Conservation (phyloP, 2,888 invertebrate species). For the Napeogenes inachia region DNA sequence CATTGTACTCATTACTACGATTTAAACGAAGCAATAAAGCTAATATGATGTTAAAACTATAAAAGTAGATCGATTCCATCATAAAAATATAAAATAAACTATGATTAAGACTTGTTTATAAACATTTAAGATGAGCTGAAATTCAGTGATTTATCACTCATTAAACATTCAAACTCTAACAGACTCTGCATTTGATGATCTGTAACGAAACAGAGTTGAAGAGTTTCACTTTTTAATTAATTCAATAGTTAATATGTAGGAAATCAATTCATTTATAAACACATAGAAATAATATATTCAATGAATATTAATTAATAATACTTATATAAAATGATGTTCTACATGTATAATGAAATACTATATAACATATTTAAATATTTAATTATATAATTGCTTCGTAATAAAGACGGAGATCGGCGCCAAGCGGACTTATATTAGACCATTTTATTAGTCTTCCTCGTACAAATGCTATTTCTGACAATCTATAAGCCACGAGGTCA, state of each 20-base stretch:
- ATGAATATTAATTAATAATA: no score
- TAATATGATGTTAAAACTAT: constrained; percentile 7
- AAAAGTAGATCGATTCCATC: constrained; percentile 17
- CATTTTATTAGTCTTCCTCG: constrained; percentile 52
- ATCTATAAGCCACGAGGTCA: constrained; percentile 39
- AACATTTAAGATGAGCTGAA: constrained; percentile 14
- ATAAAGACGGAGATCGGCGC: constrained; percentile 34
- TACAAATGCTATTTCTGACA: constrained; percentile 35
- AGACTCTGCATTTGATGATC: background rate
- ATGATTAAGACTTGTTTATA: constrained; percentile 22
- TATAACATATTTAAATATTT: no score
- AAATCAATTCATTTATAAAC: no score
- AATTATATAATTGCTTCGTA: constrained; percentile 32
- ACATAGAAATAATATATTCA: no score
- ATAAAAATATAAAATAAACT: constrained; percentile 26
- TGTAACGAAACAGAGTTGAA: background rate
- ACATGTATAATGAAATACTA: no score
- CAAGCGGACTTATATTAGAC: constrained; percentile 43
- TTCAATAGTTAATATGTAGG: no score
- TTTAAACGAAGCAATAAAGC: background rate
- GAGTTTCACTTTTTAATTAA: background rate
- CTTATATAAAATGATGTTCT: no score
- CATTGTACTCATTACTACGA: background rate
- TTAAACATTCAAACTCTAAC: no score
- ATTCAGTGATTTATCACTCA: constrained; percentile 27